These are phyloP conservation scores for Panagrolaimus sp. DNA, from an alignment of 1,140 invertebrate species.

Conservation along the genomic window DNA sequence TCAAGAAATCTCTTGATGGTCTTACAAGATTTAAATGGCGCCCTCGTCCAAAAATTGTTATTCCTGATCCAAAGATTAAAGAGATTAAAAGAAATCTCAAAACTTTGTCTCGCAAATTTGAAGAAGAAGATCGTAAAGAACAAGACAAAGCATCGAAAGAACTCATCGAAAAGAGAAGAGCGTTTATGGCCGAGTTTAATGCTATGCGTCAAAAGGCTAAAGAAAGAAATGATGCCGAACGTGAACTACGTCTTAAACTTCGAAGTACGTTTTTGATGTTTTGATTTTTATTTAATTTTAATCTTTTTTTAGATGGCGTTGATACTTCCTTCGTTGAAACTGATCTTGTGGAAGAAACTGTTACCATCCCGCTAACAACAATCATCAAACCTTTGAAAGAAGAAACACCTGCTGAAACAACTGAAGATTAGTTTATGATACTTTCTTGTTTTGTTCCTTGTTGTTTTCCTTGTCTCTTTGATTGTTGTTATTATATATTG, in stretches of 20 bases:
- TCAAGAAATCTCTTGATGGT: slow-evolving; percentile 77
- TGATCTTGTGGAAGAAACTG: slow-evolving; percentile 2
- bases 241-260: slow-evolving; percentile 73
- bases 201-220: slow-evolving; percentile 67
- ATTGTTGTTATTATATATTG: background rate
- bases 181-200: slow-evolving; percentile 79
- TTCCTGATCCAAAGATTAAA: slow-evolving; percentile 69
- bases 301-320: background rate
- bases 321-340: background rate
- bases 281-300: background rate
- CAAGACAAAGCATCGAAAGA: slow-evolving; percentile 90
- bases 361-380: background rate
- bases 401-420: background rate
- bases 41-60: slow-evolving; percentile 79
- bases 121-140: slow-evolving; percentile 86
- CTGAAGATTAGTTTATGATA: background rate
- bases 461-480: background rate
- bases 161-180: slow-evolving; percentile 83
- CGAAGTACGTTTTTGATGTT: slow-evolving; percentile 62
- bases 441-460: background rate
- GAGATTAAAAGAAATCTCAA: slow-evolving; percentile 97
- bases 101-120: slow-evolving; percentile 90
- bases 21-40: slow-evolving; percentile 94
- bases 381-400: slow-evolving; percentile 9
- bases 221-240: slow-evolving; percentile 71